Percentiles rank a stretch among this genome's conserved stretches.
These are phyloP conservation scores for Heliconius hermathena DNA, from an alignment of 1,140 invertebrate species.

Conservation along the genomic window DNA sequence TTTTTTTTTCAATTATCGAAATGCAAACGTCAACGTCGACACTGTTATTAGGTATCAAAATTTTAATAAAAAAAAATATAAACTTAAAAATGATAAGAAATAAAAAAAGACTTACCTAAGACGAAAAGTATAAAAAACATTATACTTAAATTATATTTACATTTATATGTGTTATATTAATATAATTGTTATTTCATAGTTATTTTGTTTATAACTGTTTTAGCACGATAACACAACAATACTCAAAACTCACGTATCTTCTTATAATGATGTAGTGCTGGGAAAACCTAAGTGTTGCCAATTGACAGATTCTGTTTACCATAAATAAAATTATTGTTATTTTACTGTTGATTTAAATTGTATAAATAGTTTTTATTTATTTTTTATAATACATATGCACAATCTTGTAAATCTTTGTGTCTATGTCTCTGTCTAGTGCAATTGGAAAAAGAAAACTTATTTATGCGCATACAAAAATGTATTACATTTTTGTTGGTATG, in stretches of 20 bases:
- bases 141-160: background rate
- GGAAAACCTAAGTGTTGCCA: conserved; percentile 10
- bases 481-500: too few species aligned
- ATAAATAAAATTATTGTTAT: background rate
- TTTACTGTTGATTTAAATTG: background rate
- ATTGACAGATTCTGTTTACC: background rate
- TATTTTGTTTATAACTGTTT: background rate
- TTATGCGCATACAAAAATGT: too few species aligned
- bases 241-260: background rate
- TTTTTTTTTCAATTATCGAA: background rate
- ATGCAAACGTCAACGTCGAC: background rate
- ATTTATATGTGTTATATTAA: background rate
- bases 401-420: too few species aligned
- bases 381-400: too few species aligned
- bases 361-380: too few species aligned
- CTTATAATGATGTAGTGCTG: conserved; percentile 3
- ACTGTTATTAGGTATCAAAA: background rate
- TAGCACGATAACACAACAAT: background rate
- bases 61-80: too few species aligned
- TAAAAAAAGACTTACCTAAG: background rate
- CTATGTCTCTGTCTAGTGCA: too few species aligned
- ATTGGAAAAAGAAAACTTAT: too few species aligned
- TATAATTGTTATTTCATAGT: background rate
- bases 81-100: background rate
- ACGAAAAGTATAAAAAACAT: conserved; percentile 1